Base-by-base conservation (phyloP, 2,113 vertebrate species). In the Hystrix brachyura region DNA sequence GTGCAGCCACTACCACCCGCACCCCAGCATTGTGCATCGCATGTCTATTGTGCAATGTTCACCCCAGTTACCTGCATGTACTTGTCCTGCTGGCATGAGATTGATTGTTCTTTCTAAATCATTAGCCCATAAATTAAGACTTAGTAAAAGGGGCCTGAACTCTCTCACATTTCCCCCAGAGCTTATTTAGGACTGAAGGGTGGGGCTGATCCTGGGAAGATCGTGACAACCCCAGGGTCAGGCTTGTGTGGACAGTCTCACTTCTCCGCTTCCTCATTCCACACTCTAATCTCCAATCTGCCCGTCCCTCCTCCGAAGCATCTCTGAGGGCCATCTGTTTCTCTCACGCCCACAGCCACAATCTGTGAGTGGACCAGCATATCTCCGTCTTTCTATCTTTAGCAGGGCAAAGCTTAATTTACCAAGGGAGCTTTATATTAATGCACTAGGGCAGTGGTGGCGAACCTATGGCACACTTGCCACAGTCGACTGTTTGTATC, bases 61-160 rank as follows among this genome's bases (percentile, higher is more conserved):
- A 11, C 21, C 43, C 46, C 9, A 1, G 27, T 10, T 82, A 60
- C 91, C 65, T 96, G 91, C 8, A 3, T 6, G 2, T 0, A 1
- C 95, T 96, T 91, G 96, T 91, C 78, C 34, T 62, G 25, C 46
- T 93, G 93, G 89, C 84, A 48, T 78, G 76, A 85, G 67, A 76
- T 15, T 3, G 23, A 74, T 51, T 67, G 23, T 65, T 96, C 72
- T 96, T 96, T 88, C 81, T 81, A 95, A 83, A 94, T 78, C 38
- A 87, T 55, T 72, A 38, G 32, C 81, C 71, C 25, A 60, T 51
- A 64, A 89, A 87, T 51, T 38, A 57, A 59, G 89, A 18, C 85
- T 79, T 91, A 53, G 38, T n/a, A 84, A 84, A 57, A 51, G 2
- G 27, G 62, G 55, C 60, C 80, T 92, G 88, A 90, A 55, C 38